Evolutionary conservation across 2,113 vertebrate species (phyloP).

Genomic region (Cyanoramphus novaezelandiae): DNA sequence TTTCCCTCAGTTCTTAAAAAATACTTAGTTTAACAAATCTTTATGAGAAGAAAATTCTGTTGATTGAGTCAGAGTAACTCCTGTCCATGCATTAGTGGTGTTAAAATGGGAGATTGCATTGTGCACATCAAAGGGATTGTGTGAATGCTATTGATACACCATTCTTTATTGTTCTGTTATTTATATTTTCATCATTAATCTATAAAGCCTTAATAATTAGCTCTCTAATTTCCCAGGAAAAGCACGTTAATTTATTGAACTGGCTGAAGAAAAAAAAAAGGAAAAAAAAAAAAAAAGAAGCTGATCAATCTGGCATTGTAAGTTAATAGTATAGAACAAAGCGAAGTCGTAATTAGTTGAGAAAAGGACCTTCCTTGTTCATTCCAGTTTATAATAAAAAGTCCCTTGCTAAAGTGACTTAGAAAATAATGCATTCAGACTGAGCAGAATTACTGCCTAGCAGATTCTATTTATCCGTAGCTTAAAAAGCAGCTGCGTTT

Average conservation of each 20-base stretch:
- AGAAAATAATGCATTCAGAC: constrained; percentile 81
- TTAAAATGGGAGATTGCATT: not conserved
- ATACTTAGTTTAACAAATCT: not conserved
- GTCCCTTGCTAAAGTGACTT: constrained; percentile 73
- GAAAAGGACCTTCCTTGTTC: constrained; percentile 76
- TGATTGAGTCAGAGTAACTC: not conserved
- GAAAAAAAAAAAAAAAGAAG: not conserved
- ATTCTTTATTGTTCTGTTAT: constrained; percentile 36
- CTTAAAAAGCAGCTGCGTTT: constrained; percentile 85
- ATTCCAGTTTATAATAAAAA: constrained; percentile 75
- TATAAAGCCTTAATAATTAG: constrained; percentile 72
- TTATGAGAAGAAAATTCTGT: not conserved
- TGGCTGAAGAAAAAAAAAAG: not conserved
- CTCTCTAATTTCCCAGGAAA: constrained; percentile 68
- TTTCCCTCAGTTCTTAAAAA: not conserved
- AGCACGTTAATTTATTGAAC: constrained; percentile 72
- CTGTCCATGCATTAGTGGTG: not conserved
- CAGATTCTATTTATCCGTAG: constrained; percentile 85
- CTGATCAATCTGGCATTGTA: constrained; percentile 72
- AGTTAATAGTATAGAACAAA: constrained; percentile 76
- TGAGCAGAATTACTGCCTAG: constrained; percentile 76
- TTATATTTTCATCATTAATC: constrained; percentile 70
- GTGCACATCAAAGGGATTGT: not conserved
- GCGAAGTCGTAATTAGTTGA: constrained; percentile 73
- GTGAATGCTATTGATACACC: constrained; percentile 1